Conservation (phyloP, 2,888 invertebrate species). For the Ophioninae sp. region DNA sequence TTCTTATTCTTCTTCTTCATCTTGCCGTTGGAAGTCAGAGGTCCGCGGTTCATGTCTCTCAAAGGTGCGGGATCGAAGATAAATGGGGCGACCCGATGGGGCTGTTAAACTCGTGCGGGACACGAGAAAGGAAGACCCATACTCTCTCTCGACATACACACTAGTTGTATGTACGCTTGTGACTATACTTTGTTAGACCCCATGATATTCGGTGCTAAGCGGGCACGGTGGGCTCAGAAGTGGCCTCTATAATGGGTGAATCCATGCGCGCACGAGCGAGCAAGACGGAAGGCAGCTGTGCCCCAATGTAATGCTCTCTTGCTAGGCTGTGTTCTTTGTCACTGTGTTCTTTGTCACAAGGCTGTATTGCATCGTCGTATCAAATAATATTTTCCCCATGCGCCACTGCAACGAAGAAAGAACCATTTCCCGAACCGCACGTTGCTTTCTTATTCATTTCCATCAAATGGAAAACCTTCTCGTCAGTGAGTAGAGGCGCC, state of each 20-base stretch:
- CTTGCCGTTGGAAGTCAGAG: slow-evolving; percentile 52
- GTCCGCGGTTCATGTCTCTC: slow-evolving; percentile 35
- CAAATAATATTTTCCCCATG: slow-evolving; percentile 22
- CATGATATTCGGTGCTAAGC: slow-evolving; percentile 38
- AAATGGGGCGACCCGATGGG: slow-evolving; percentile 50
- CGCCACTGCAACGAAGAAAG: not conserved
- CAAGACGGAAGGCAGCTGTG: slow-evolving; percentile 61
- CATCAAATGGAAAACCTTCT: too few species aligned
- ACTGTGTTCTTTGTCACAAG: slow-evolving; percentile 55
- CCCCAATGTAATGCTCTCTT: slow-evolving; percentile 19
- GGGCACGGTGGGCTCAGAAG: slow-evolving; percentile 36
- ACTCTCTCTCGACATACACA: not conserved
- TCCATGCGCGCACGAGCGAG: slow-evolving; percentile 60
- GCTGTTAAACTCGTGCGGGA: slow-evolving; percentile 48
- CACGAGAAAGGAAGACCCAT: slow-evolving; percentile 47
- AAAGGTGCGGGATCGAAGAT: slow-evolving; percentile 49
- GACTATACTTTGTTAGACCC: slow-evolving; percentile 25
- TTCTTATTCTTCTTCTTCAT: slow-evolving; percentile 24
- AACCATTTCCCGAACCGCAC: not conserved
- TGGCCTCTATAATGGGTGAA: slow-evolving; percentile 20
- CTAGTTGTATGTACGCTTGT: not conserved
- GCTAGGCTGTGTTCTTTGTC: not conserved
- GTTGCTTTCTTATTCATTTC: slow-evolving; percentile 1
- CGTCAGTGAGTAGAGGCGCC: too few species aligned
- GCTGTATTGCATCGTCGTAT: slow-evolving; percentile 41